These are phyloP conservation scores for Aleiodes alternator DNA, from an alignment of 2,888 invertebrate genomes.

Conservation along the genomic window DNA sequence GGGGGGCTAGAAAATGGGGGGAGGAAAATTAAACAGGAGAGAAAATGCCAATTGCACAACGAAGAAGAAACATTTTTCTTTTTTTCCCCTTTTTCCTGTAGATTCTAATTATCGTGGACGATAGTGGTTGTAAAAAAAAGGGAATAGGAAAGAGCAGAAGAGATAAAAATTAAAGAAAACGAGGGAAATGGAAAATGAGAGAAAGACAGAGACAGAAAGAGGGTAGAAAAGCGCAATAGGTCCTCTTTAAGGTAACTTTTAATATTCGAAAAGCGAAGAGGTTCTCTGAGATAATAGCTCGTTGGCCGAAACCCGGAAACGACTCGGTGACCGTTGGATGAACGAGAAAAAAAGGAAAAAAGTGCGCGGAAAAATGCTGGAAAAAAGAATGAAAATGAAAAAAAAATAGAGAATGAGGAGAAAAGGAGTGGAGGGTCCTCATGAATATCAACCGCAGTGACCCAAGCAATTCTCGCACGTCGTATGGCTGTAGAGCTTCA, in stretches of 20 bases:
- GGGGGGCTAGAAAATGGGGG: background rate
- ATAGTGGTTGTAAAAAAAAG: background rate
- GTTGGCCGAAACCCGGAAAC: slow-evolving; percentile 27
- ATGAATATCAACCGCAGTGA: slow-evolving; percentile 49
- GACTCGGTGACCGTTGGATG: slow-evolving; percentile 21
- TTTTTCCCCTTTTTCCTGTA: slow-evolving; percentile 8
- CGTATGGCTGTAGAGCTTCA: background rate
- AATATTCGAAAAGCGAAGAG: slow-evolving; percentile 45
- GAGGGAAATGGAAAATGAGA: background rate
- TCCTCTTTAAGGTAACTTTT: slow-evolving; percentile 43
- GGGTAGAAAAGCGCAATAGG: slow-evolving; percentile 16
- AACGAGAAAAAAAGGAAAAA: slow-evolving; percentile 24
- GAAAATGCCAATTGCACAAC: background rate
- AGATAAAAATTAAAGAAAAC: background rate
- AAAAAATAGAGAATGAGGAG: too few relatives aligned
- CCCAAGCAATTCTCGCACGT: slow-evolving; percentile 44
- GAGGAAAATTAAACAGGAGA: slow-evolving; percentile 37
- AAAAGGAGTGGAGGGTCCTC: slow-evolving; percentile 8
- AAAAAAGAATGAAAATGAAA: background rate
- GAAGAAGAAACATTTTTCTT: slow-evolving; percentile 20
- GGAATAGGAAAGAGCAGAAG: background rate
- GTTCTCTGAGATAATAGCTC: slow-evolving; percentile 38
- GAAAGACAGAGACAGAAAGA: background rate
- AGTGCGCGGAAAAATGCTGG: background rate
- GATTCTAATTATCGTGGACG: slow-evolving; percentile 39